Evolutionary conservation across 2,888 invertebrate genomes (phyloP).

Genomic region (Azorinus chamasolen): DNA sequence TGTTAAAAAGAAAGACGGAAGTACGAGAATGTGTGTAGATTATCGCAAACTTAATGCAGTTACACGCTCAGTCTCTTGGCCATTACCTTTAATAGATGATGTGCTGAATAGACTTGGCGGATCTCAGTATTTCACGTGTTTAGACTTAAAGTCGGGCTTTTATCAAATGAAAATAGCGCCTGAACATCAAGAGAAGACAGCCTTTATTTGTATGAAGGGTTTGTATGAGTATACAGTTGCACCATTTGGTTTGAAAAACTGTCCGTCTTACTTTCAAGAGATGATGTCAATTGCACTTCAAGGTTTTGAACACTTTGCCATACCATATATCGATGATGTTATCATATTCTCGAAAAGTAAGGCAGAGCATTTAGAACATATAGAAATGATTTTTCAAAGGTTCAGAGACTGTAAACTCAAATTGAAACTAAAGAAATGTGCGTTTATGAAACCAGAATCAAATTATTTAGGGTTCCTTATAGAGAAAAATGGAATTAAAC

Average conservation of each 20-base stretch:
- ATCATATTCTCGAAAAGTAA: background rate
- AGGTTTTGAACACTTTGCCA: constrained; percentile 37
- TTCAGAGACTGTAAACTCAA: constrained; percentile 20
- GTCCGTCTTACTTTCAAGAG: constrained; percentile 37
- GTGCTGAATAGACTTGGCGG: constrained; percentile 39
- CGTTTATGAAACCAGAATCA: constrained; percentile 33
- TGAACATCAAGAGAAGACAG: constrained; percentile 45
- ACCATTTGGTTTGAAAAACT: constrained; percentile 51
- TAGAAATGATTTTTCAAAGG: background rate
- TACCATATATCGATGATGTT: constrained; percentile 1
- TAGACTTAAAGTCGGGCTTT: constrained; percentile 51
- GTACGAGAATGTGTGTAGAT: constrained; percentile 41
- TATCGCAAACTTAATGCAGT: constrained; percentile 32
- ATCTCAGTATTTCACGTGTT: constrained; percentile 42
- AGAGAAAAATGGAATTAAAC: constrained; percentile 29
- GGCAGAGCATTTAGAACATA: background rate
- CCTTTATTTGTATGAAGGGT: constrained; percentile 45
- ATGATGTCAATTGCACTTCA: constrained; percentile 45
- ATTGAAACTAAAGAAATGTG: constrained; percentile 42
- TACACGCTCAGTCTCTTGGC: constrained; percentile 37
- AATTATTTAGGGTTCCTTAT: constrained; percentile 43
- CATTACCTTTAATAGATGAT: constrained; percentile 48
- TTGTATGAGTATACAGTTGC: constrained; percentile 43
- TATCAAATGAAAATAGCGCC: constrained; percentile 46
- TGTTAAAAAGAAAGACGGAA: constrained; percentile 38